Evolutionary conservation across 2,797 vertebrate species (phyloP).

Genomic region (Rhynchotus rufescens): DNA sequence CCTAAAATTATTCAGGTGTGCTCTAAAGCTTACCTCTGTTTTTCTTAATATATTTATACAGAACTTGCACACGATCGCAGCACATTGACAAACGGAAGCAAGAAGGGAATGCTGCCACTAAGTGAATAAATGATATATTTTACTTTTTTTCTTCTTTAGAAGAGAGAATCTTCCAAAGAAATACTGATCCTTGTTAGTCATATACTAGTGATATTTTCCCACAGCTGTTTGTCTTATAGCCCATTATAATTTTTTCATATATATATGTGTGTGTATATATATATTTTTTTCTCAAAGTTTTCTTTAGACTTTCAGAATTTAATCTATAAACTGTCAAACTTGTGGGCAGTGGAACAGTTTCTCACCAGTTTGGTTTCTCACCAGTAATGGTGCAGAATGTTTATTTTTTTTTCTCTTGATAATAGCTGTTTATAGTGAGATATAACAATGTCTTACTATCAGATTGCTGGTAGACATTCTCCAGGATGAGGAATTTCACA

Average conservation of each 20-base stretch:
- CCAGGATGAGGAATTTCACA: neutral
- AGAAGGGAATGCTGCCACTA: neutral
- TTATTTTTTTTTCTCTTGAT: constrained; percentile 2
- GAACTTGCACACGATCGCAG: neutral
- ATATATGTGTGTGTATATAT: too few relatives aligned
- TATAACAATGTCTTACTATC: neutral
- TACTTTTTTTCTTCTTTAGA: neutral
- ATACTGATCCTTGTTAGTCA: neutral
- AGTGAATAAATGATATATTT: neutral
- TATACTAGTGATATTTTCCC: neutral
- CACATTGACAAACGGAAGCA: neutral
- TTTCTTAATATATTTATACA: fast-evolving
- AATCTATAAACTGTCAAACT: neutral
- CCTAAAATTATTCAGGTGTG: constrained; percentile 95
- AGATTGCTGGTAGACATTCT: neutral
- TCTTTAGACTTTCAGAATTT: neutral
- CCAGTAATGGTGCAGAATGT: neutral
- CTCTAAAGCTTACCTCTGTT: neutral
- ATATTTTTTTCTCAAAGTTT: neutral
- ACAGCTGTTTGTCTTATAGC: neutral
- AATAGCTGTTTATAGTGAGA: neutral
- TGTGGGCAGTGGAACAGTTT: neutral
- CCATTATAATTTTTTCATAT: neutral
- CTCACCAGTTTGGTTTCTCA: neutral
- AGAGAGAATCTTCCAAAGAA: neutral